These are phyloP conservation scores for Poecilia latipinna DNA, from an alignment of 2,113 vertebrate species.

Conservation along the genomic window DNA sequence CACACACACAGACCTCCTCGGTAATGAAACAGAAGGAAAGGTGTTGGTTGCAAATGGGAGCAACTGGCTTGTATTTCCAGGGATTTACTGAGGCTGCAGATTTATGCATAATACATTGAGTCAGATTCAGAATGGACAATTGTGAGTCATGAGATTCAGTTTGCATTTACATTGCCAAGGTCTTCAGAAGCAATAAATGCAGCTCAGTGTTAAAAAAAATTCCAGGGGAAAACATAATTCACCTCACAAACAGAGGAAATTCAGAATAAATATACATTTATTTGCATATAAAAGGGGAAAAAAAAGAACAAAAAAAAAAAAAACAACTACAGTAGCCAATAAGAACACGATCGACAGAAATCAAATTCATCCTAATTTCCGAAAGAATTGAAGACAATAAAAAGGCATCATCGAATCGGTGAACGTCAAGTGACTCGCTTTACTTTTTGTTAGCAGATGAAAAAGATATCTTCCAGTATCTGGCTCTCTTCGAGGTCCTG, in stretches of 20 bases:
- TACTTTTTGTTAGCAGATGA: conserved; percentile 83
- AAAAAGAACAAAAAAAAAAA: neutral
- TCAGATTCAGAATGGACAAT: neutral
- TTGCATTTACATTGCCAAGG: neutral
- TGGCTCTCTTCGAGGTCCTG: conserved; percentile 86
- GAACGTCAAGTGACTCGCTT: conserved; percentile 16
- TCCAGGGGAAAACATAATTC: neutral
- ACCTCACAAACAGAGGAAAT: conserved; percentile 8
- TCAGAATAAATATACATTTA: conserved; percentile 70
- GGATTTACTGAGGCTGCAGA: conserved; percentile 8
- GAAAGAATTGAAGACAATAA: conserved; percentile 22
- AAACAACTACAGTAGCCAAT: conserved; percentile 3
- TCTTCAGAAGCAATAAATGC: conserved; percentile 1
- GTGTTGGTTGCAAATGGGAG: neutral
- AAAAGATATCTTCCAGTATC: conserved; percentile 95
- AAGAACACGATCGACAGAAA: conserved; percentile 17
- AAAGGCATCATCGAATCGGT: conserved; percentile 7
- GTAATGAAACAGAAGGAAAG: neutral
- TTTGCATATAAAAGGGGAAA: conserved; percentile 33
- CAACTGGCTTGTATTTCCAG: neutral
- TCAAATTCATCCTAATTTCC: conserved; percentile 34
- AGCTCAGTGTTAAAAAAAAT: conserved; percentile 11
- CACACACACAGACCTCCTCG: neutral
- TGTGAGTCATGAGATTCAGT: conserved; percentile 5
- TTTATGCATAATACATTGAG: conserved; percentile 14